These are phyloP conservation scores for Glaucidium brasilianum DNA, from an alignment of 2,113 vertebrate species.

Conservation along the genomic window DNA sequence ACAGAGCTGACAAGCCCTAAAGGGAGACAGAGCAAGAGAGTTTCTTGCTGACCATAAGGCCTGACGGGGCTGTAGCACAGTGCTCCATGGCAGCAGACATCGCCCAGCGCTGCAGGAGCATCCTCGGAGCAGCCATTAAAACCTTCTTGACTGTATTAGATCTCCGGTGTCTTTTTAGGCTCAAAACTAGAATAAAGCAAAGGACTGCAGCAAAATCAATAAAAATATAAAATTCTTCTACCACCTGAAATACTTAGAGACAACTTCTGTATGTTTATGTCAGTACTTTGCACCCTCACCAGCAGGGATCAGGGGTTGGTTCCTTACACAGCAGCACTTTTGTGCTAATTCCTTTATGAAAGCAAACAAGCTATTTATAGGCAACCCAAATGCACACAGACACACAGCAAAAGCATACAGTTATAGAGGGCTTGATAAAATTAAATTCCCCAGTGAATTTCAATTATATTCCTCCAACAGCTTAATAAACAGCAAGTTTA, in stretches of 20 bases:
- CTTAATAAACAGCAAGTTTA: constrained; percentile 8
- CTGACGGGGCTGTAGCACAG: background rate
- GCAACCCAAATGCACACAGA: background rate
- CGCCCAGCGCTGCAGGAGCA: background rate
- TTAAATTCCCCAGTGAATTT: constrained; percentile 37
- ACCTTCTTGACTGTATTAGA: background rate
- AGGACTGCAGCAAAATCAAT: background rate
- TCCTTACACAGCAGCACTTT: background rate
- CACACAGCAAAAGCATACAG: background rate
- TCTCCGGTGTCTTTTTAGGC: background rate
- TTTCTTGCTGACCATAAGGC: background rate
- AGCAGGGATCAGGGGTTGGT: background rate
- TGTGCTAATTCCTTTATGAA: background rate
- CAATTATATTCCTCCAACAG: constrained; percentile 20
- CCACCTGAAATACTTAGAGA: background rate
- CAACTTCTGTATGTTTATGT: background rate
- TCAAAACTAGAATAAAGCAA: background rate
- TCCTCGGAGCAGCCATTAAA: background rate
- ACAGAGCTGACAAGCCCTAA: background rate
- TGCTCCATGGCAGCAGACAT: background rate
- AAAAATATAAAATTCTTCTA: background rate
- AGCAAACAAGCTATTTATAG: background rate
- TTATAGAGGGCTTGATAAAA: constrained; percentile 1
- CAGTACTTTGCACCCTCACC: background rate
- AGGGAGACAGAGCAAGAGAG: background rate